These are phyloP conservation scores for Stramonita haemastoma DNA, from an alignment of 2,888 invertebrate species.

Conservation along the genomic window DNA sequence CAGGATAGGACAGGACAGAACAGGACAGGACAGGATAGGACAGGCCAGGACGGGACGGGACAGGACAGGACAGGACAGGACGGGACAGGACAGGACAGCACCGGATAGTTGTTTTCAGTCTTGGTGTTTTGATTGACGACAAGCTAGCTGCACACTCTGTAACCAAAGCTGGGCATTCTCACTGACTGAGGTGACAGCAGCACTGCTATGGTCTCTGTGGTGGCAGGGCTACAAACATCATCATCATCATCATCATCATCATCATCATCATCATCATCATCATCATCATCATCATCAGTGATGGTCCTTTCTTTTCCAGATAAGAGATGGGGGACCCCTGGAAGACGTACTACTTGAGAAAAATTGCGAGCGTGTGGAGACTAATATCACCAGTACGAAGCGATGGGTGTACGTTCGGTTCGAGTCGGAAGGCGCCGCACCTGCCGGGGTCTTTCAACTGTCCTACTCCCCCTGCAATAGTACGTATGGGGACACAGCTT, in stretches of 20 bases:
- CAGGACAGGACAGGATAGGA: too few species aligned
- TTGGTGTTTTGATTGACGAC: too few species aligned
- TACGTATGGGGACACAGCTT: not conserved
- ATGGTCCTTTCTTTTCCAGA: not conserved
- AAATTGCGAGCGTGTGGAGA: not conserved
- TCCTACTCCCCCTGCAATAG: not conserved
- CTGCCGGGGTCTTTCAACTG: not conserved
- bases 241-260: slow-evolving; percentile 27
- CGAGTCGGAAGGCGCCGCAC: not conserved
- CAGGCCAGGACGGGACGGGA: too few species aligned
- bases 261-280: slow-evolving; percentile 11
- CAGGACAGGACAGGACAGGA: too few species aligned
- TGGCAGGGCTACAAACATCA: not conserved
- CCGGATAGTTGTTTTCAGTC: too few species aligned
- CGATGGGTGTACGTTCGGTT: not conserved
- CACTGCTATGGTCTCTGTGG: not conserved
- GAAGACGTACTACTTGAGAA: not conserved
- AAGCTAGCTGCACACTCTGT: too few species aligned
- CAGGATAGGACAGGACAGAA: too few species aligned
- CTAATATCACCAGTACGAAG: not conserved
- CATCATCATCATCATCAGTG: not conserved
- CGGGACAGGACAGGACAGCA: too few species aligned
- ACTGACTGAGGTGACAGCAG: not conserved
- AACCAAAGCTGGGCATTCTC: too few species aligned
- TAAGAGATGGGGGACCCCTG: not conserved